A percentile compares a stretch with the other conserved stretches of the same genome.
These are phyloP conservation scores for Artemia franciscana DNA, from an alignment of 1,140 invertebrate genomes.

Conservation along the genomic window DNA sequence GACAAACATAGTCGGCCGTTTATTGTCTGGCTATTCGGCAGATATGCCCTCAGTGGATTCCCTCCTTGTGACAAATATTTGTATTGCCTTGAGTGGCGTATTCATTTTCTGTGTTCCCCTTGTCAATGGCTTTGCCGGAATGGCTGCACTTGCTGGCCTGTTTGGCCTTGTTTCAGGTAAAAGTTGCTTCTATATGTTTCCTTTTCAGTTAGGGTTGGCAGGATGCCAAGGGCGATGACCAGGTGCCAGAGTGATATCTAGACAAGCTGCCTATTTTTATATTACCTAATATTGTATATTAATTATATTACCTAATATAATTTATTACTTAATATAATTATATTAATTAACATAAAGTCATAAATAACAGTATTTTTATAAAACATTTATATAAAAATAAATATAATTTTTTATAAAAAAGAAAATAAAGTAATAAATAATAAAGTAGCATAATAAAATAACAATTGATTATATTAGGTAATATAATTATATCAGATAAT, in stretches of 20 bases:
- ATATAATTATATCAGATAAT: too few species aligned
- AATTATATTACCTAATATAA: neutral
- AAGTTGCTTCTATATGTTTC: constrained; percentile 25
- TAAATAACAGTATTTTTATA: too few species aligned
- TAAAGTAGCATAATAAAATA: too few species aligned
- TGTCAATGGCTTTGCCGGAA: constrained; percentile 45
- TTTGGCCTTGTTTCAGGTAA: constrained; percentile 91
- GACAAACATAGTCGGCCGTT: constrained; percentile 72
- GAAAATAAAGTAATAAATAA: too few species aligned
- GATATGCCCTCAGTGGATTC: constrained; percentile 71
- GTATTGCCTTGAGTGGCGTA: constrained; percentile 66
- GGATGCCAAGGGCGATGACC: too few species aligned
- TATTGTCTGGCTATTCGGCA: constrained; percentile 60
- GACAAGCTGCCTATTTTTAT: too few species aligned
- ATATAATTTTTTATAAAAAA: too few species aligned
- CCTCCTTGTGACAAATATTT: constrained; percentile 77
- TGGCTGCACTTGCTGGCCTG: constrained; percentile 58
- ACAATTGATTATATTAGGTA: too few species aligned
- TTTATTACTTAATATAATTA: too few species aligned
- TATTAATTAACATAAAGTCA: too few species aligned
- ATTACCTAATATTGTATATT: neutral
- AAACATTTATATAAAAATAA: too few species aligned
- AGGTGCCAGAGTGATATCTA: neutral
- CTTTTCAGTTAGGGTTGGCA: neutral
- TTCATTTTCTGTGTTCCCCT: constrained; percentile 62